Base-by-base conservation (phyloP, 2,797 vertebrate genomes). In the Iguana delicatissima region DNA sequence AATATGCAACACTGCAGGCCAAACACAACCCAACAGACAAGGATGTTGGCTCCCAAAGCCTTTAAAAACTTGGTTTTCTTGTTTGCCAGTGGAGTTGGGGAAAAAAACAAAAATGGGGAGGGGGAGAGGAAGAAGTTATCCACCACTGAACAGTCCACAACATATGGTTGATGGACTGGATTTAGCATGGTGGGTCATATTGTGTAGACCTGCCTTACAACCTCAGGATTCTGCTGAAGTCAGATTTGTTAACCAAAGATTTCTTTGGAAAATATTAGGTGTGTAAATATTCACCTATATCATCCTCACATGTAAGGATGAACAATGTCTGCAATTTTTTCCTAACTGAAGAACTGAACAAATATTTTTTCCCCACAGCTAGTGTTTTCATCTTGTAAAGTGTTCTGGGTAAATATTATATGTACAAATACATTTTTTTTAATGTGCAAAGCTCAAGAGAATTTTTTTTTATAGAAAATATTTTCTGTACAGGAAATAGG, bases 211-310 rank as follows among this genome's bases (percentile, higher is more conserved):
- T 57, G 5, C n/a, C n/a, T 57, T 26, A 35, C 22, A 46, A 50
- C n/a, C 69, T 50, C 14, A 72, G 7, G 22, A 72, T 50, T 85
- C 64, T 20, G 18, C n/a, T 74, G 80, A 14, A 1, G 26, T 86
- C 50, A 57, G 26, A 7, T 86, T 67, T 83, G 32, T 87, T 64
- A 76, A 67, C 91, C 67, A 73, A 50, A 38, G 6, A 93, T 93
- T 91, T 38, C 26, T 87, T 55, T 86, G 81, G 89, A 92, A 86
- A 57, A 57, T 16, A 24, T 82, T 73, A 57, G 55, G 20, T 20
- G 22, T 57, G 24, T n/a, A 59, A 59, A 22, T 57, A 12, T 57
- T 32, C 20, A 82, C 57, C 2, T 59, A 59, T 59, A 59, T 59
- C 57, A 59, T 57, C 57, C 14, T 13, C 57, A 57, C 57, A 59